These are phyloP conservation scores for Rafetus swinhoei DNA, from an alignment of 2,113 vertebrate genomes.

Conservation along the genomic window DNA sequence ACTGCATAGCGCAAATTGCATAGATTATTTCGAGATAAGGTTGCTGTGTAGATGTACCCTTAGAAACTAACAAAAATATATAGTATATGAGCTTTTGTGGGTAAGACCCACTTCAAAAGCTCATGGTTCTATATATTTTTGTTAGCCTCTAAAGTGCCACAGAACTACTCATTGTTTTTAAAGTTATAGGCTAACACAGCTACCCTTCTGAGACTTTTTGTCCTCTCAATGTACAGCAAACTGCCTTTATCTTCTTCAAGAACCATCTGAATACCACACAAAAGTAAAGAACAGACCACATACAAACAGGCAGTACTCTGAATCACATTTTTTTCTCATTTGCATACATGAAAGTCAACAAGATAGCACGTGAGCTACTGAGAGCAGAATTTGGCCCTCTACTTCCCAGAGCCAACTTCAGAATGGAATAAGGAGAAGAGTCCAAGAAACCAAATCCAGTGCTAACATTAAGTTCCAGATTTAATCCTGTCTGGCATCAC, in stretches of 20 bases:
- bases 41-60: no score
- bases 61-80: no score
- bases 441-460: background rate
- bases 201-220: no score
- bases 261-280: conserved; percentile 35
- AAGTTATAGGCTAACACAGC: no score
- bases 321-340: background rate
- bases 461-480: background rate
- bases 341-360: fast-evolving
- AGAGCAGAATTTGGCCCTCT: background rate
- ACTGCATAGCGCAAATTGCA: no score
- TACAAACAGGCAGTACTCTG: background rate
- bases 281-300: background rate
- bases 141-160: no score
- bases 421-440: fast-evolving
- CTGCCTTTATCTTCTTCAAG: conserved; percentile 42
- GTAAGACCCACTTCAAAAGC: no score
- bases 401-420: background rate
- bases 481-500: fast-evolving
- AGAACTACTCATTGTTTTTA: no score
- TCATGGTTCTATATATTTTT: no score
- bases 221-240: conserved; percentile 38
- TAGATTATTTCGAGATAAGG: no score
- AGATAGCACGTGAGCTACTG: fast-evolving
- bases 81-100: no score